Percentiles rank a stretch among this genome's conserved stretches.
Evolutionary conservation across 2,113 vertebrate genomes (phyloP).

Genomic region (Cololabis saira): DNA sequence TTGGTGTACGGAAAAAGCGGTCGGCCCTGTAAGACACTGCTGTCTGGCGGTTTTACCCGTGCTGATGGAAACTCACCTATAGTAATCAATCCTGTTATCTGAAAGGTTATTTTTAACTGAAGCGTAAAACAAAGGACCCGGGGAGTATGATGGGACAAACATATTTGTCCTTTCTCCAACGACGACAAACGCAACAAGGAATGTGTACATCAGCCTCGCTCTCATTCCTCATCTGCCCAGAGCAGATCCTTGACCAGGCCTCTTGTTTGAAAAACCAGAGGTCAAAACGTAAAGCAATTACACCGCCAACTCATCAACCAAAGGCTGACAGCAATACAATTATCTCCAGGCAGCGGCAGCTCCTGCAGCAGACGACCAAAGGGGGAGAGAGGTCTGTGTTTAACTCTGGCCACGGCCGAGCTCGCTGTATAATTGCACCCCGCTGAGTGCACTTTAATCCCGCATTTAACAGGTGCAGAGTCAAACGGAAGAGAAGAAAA

Average conservation of each 20-base stretch:
- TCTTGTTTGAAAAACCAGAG: slow-evolving; percentile 73
- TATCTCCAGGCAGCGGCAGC: slow-evolving; percentile 60
- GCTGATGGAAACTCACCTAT: neutral
- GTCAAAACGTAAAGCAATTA: slow-evolving; percentile 78
- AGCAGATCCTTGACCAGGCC: slow-evolving; percentile 70
- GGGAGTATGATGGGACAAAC: slow-evolving; percentile 27
- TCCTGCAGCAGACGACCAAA: slow-evolving; percentile 50
- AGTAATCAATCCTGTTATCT: slow-evolving; percentile 6
- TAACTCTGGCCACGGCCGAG: slow-evolving; percentile 57
- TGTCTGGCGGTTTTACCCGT: too few relatives aligned
- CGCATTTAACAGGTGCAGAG: slow-evolving; percentile 68
- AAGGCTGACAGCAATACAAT: slow-evolving; percentile 76
- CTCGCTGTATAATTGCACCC: slow-evolving; percentile 61
- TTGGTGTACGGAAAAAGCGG: too few relatives aligned
- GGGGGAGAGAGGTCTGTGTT: slow-evolving; percentile 54
- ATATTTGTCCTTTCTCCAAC: slow-evolving; percentile 42
- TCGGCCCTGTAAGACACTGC: too few relatives aligned
- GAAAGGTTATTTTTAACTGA: slow-evolving; percentile 18
- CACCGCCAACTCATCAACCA: slow-evolving; percentile 72
- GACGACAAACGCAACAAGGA: slow-evolving; percentile 28
- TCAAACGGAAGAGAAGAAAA: slow-evolving; percentile 26
- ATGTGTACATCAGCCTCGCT: slow-evolving; percentile 1
- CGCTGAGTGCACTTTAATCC: slow-evolving; percentile 70
- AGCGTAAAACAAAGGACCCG: neutral
- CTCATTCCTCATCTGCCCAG: slow-evolving; percentile 60